Base-by-base conservation (phyloP, 2,797 vertebrate genomes). In the Molothrus ater region DNA sequence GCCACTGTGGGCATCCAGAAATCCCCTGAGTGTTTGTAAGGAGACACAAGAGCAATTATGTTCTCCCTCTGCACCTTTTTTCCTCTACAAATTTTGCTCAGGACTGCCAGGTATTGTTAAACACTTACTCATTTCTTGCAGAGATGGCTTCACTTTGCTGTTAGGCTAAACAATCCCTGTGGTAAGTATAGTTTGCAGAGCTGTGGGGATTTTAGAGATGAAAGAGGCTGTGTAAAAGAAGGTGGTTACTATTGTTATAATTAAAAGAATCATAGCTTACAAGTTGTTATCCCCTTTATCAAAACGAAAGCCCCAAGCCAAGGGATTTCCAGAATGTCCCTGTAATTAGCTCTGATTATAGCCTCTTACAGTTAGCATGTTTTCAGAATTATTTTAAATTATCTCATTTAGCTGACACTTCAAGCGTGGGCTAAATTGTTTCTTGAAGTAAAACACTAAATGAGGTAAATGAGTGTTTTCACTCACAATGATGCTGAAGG, bases 331-430 rank as follows among this genome's bases (percentile, higher is more conserved):
- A 95, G 85, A 95, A 86, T 50, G 50, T 70, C 80, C 80, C 80
- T 96, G n/a, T 96, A 96, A 97, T 96, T 97, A 95, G 51, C 84
- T 89, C 71, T 94, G 93, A 96, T 97, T 88, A 94, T 75, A 95
- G 88, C 57, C 89, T 96, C 86, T 91, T 82, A 64, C 4, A 12
- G 63, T 70, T 79, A 91, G 34, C 40, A 11, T 88, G 90, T 91
- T 88, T 90, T 88, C 78, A 87, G 88, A 81, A 78, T 91, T 86
- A 86, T 74, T 92, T 73, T 82, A 70, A 93, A 93, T 94, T 83
- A 84, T 75, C 86, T 79, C 31, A 86, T 95, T 97, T 96, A 93
- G 61, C 78, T 95, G 93, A 91, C 81, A 88, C 79, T 79, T 90
- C 81, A 91, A 63, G 75, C 11, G 0, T 48, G 45, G 64, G 84